Evolutionary conservation across 2,797 vertebrate genomes (phyloP).

Genomic region (Microctenopoma lineatum): DNA sequence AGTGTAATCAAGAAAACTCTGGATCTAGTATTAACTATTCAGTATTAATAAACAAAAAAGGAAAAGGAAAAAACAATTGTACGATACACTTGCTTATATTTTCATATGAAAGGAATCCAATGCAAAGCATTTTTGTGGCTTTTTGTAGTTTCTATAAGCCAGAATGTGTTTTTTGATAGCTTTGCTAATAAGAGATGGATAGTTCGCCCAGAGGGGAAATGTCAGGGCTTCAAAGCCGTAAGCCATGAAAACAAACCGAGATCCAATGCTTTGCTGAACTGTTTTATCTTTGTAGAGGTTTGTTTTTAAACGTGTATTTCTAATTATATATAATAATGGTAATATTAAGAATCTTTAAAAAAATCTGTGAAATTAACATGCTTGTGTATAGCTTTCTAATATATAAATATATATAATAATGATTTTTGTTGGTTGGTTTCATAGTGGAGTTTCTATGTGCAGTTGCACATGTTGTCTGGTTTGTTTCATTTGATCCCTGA

Average conservation of each 20-base stretch:
- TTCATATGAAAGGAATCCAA: conserved; percentile 99
- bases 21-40: conserved; percentile 97
- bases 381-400: conserved; percentile 99
- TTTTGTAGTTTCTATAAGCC: conserved; percentile 99
- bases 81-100: conserved; percentile 99
- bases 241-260: conserved; percentile 92
- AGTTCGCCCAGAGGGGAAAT: conserved; percentile 88
- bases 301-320: conserved; percentile 99
- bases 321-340: conserved; percentile 99
- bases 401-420: conserved; percentile 96
- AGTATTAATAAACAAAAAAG: conserved; percentile 90
- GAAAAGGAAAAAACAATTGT: conserved; percentile 86
- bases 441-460: conserved; percentile 96
- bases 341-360: conserved; percentile 99
- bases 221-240: conserved; percentile 89
- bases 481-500: conserved; percentile 89
- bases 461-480: conserved; percentile 93
- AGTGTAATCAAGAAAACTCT: conserved; percentile 87
- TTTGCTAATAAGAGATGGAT: conserved; percentile 95
- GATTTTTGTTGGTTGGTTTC: conserved; percentile 92
- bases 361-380: conserved; percentile 99
- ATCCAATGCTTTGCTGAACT: conserved; percentile 98
- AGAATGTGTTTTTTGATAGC: conserved; percentile 99
- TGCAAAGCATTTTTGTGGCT: conserved; percentile 99
- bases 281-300: conserved; percentile 99